Evolutionary conservation across 2,113 vertebrate genomes (phyloP).

Genomic region (Chaetodon auriga): DNA sequence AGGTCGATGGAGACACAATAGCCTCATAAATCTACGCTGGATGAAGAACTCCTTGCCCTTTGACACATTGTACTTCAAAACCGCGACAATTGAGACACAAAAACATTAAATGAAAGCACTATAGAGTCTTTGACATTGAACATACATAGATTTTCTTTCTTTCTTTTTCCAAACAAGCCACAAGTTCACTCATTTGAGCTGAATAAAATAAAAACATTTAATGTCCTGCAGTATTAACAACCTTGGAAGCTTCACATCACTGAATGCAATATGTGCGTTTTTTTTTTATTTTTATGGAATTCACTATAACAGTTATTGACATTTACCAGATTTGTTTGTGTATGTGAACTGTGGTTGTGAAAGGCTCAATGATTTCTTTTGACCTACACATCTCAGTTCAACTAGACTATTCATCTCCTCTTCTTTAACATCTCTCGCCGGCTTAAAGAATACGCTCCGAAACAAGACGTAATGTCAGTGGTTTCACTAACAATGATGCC

Average conservation of each 20-base stretch:
- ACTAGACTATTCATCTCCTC: slow-evolving; percentile 54
- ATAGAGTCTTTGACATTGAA: slow-evolving; percentile 60
- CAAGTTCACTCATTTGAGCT: slow-evolving; percentile 46
- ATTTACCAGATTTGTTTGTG: slow-evolving; percentile 51
- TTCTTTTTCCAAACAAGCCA: slow-evolving; percentile 34
- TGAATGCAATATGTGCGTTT: slow-evolving; percentile 40
- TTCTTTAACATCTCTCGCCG: slow-evolving; percentile 17
- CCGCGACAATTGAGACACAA: slow-evolving; percentile 9
- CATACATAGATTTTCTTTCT: slow-evolving; percentile 39
- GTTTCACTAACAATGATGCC: slow-evolving; percentile 37
- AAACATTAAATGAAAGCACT: slow-evolving; percentile 22
- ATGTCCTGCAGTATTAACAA: slow-evolving; percentile 50
- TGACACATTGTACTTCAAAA: slow-evolving; percentile 30
- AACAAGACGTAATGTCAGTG: slow-evolving; percentile 34
- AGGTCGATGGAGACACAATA: slow-evolving; percentile 11
- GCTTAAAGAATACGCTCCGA: slow-evolving; percentile 32
- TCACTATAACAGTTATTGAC: slow-evolving; percentile 49
- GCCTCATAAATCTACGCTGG: slow-evolving; percentile 14
- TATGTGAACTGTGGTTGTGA: slow-evolving; percentile 37
- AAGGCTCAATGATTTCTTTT: slow-evolving; percentile 65
- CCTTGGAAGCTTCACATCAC: slow-evolving; percentile 56
- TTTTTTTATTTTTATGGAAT: slow-evolving; percentile 35
- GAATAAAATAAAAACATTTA: slow-evolving; percentile 42
- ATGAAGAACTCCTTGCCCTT: slow-evolving; percentile 31
- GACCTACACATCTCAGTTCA: slow-evolving; percentile 24